These are phyloP conservation scores for Diabrotica virgifera DNA, from an alignment of 1,140 invertebrate genomes.

Conservation along the genomic window DNA sequence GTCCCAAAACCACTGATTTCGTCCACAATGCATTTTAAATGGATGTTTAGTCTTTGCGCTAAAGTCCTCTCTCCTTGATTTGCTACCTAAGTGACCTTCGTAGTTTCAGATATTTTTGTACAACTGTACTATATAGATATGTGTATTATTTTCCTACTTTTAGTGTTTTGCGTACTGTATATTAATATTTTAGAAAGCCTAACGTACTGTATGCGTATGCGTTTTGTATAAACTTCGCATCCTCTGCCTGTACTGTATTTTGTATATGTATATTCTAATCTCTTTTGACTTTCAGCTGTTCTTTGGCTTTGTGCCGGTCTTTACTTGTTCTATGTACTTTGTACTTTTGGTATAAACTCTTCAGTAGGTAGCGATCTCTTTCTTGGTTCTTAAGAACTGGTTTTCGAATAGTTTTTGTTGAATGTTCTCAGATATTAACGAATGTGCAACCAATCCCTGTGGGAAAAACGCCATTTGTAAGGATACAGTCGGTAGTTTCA, in stretches of 20 bases:
- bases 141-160: slow-evolving; percentile 13
- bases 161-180: slow-evolving; percentile 12
- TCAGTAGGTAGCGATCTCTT: slow-evolving; percentile 38
- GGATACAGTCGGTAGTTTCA: slow-evolving; percentile 82
- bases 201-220: slow-evolving; percentile 46
- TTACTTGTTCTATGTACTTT: slow-evolving; percentile 47
- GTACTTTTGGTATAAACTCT: slow-evolving; percentile 35
- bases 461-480: slow-evolving; percentile 81
- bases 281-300: slow-evolving; percentile 42
- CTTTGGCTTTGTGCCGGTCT: slow-evolving; percentile 31
- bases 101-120: too few relatives aligned
- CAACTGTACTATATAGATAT: background rate
- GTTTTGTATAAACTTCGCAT: slow-evolving; percentile 37
- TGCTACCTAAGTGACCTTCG: too few relatives aligned
- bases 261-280: slow-evolving; percentile 21
- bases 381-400: slow-evolving; percentile 11
- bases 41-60: too few relatives aligned
- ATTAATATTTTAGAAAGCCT: slow-evolving; percentile 34
- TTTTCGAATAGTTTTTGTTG: slow-evolving; percentile 29
- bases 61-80: too few relatives aligned
- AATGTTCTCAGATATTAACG: slow-evolving; percentile 74
- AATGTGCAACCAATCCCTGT: slow-evolving; percentile 82
- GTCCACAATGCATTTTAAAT: too few relatives aligned
- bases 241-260: slow-evolving; percentile 31
- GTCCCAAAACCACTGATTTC: too few relatives aligned